Base-by-base conservation (phyloP, 2,113 vertebrate genomes). In the Emydura subglobosa region DNA sequence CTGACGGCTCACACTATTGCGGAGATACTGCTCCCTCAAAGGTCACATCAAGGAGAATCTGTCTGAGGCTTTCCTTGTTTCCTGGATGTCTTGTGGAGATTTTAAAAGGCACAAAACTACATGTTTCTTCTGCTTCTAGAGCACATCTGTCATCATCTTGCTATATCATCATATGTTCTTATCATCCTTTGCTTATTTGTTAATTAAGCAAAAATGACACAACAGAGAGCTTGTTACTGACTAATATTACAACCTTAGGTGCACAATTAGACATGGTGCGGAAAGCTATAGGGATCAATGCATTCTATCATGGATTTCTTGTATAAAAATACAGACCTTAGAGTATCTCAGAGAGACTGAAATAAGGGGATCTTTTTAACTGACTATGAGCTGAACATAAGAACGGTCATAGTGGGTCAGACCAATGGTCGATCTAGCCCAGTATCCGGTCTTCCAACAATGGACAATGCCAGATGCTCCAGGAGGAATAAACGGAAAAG, bases 151-250 rank as follows among this genome's bases (percentile, higher is more conserved):
- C 93, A 94, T 95, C 89, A 92, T 34, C 49, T 82, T 76, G 91
- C 95, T 81, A 83, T 2, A 12, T 94, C 96, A 97, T 95, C 92
- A 95, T 88, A 93, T 97, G 91, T 94, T 72, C 81, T 83, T 84
- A 85, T 90, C 93, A 95, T 92, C 88, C 89, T 93, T 92, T 68
- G 90, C 93, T 95, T 94, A 82, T 91, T 95, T 96, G 90, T 97
- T 96, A 97, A 98, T 97, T 93, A 96, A 91, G 91, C 87, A 85
- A 90, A 72, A 95, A 85, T 83, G 96, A 94, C 95, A 95, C 94
- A 96, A 61, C 79, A 85, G 87, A 92, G 83, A 84, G 74, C 68
- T 27, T 2, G 4, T 57, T 42, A 39, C 81, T n/a, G 78, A 65
- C 5, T 92, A 76, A 85, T 29, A 74, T 17, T 80, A 93, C 87